These are phyloP conservation scores for Orthosia gracilis DNA, from an alignment of 2,888 invertebrate species.

Conservation along the genomic window DNA sequence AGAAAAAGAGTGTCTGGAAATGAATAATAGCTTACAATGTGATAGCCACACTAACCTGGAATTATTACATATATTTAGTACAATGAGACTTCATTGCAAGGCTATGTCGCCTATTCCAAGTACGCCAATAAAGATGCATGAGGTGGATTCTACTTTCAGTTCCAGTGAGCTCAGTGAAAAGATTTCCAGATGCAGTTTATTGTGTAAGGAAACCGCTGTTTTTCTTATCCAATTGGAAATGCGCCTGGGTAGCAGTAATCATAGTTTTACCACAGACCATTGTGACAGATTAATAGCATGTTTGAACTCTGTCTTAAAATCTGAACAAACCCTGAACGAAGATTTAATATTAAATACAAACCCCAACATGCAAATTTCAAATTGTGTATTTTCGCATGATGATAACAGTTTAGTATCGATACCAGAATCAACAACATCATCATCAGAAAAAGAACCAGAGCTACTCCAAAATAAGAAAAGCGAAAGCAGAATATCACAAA, in stretches of 20 bases:
- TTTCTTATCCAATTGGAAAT: conserved; percentile 31
- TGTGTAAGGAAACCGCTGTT: conserved; percentile 18
- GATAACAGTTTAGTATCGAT: conserved; percentile 12
- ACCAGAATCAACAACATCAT: neutral
- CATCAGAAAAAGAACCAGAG: conserved; percentile 6
- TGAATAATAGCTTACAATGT: conserved; percentile 72
- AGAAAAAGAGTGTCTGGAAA: conserved; percentile 74
- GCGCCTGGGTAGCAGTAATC: neutral
- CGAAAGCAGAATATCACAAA: neutral
- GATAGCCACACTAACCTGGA: conserved; percentile 75
- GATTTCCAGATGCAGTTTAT: conserved; percentile 19
- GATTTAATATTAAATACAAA: neutral
- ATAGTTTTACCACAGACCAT: conserved; percentile 1
- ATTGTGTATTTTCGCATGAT: conserved; percentile 7
- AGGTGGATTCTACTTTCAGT: conserved; percentile 3
- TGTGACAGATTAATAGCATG: conserved; percentile 27
- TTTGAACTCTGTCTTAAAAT: conserved; percentile 29
- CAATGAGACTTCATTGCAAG: conserved; percentile 74
- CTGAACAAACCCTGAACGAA: conserved; percentile 8
- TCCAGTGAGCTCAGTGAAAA: conserved; percentile 16
- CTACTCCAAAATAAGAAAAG: neutral
- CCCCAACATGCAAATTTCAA: conserved; percentile 9
- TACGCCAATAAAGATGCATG: conserved; percentile 71
- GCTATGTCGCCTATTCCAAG: conserved; percentile 81
- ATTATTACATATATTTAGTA: conserved; percentile 80